These are phyloP conservation scores for Prionace glauca DNA, from an alignment of 2,797 vertebrate species.

Conservation along the genomic window DNA sequence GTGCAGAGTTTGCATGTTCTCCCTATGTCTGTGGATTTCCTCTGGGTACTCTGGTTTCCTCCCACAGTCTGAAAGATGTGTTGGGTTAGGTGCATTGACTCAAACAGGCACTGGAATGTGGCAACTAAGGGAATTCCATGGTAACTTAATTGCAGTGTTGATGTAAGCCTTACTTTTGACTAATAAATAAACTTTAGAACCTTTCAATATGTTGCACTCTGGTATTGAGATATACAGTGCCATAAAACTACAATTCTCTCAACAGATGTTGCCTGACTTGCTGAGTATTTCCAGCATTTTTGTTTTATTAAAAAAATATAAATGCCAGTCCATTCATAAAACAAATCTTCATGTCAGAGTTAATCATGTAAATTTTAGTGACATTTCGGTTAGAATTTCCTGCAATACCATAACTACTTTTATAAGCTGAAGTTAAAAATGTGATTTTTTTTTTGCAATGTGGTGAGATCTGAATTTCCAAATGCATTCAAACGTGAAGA, in stretches of 20 bases:
- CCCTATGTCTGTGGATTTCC: too few species aligned
- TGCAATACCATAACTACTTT: not conserved
- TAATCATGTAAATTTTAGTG: not conserved
- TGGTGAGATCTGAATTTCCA: not conserved
- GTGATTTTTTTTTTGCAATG: not conserved
- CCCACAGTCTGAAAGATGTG: too few species aligned
- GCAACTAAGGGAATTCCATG: too few species aligned
- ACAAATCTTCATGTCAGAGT: not conserved
- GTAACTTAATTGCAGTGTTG: too few species aligned
- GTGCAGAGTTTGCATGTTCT: too few species aligned
- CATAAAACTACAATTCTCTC: not conserved
- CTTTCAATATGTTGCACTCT: not conserved
- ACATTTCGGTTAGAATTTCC: not conserved
- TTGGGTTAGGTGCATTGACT: too few species aligned
- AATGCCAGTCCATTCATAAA: not conserved
- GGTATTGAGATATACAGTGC: not conserved
- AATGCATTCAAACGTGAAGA: not conserved
- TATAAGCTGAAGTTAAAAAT: not conserved
- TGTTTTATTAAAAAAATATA: too few species aligned
- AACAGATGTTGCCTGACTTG: not conserved
- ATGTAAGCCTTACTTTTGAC: too few species aligned
- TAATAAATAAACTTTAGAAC: too few species aligned
- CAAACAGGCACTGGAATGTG: too few species aligned
- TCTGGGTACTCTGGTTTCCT: too few species aligned
- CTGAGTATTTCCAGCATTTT: not conserved